Percentiles rank a stretch among this genome's conserved stretches.
Evolutionary conservation across 2,888 invertebrate species (phyloP).

Genomic region (Caenorhabditis macrosperma): DNA sequence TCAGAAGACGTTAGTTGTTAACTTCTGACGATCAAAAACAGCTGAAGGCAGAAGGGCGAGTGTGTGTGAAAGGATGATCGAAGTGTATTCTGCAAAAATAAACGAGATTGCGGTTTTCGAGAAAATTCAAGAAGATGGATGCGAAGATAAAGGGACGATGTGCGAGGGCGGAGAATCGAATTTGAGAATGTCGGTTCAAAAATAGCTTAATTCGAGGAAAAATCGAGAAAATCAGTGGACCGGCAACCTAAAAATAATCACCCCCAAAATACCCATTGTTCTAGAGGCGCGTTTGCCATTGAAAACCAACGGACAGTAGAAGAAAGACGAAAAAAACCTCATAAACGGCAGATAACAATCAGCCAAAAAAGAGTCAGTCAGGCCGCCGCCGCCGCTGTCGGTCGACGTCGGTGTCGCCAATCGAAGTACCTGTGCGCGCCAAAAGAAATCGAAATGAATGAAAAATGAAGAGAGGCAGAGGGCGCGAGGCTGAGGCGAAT

Average conservation of each 20-base stretch:
- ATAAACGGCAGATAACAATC: constrained; percentile 2
- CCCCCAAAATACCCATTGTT: background rate
- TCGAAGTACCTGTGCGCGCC: background rate
- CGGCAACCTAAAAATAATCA: no score
- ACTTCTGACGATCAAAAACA: background rate
- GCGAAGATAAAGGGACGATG: no score
- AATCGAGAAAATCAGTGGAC: no score
- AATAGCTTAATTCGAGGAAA: no score
- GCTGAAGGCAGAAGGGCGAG: no score
- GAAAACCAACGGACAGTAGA: background rate
- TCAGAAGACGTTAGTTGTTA: background rate
- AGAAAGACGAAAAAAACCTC: background rate
- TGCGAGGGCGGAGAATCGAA: no score
- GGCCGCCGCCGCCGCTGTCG: background rate
- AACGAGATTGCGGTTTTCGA: no score
- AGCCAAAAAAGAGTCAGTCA: background rate
- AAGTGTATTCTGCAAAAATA: no score
- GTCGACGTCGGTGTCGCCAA: background rate
- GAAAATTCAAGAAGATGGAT: no score
- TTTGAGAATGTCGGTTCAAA: no score
- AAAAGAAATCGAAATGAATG: background rate
- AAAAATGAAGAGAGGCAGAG: background rate
- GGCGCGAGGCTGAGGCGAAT: background rate
- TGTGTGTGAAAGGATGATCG: no score
- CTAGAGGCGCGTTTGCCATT: no score